A percentile compares a stretch with the other conserved stretches of the same genome.
Evolutionary conservation across 2,113 vertebrate species (phyloP).

Genomic region (Macrotus californicus): DNA sequence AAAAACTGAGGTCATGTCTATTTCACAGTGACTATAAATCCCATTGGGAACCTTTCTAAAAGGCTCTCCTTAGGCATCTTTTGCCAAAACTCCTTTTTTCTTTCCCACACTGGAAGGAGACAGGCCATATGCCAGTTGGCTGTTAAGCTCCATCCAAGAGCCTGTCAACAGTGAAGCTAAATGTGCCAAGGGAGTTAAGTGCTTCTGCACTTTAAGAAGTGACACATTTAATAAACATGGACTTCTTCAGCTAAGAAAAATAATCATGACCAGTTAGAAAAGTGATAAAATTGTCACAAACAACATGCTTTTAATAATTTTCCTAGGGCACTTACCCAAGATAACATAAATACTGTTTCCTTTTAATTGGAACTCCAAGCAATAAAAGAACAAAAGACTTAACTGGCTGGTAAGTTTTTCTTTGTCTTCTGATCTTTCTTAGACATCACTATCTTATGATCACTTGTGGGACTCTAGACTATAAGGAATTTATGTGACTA

Average conservation of each 20-base stretch:
- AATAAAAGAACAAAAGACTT: neutral
- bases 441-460: neutral
- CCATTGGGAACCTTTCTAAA: constrained; percentile 60
- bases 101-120: constrained; percentile 67
- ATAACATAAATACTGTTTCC: constrained; percentile 22
- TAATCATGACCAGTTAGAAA: constrained; percentile 14
- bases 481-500: neutral
- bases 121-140: constrained; percentile 61
- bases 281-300: constrained; percentile 14
- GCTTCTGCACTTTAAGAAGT: constrained; percentile 35
- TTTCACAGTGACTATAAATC: constrained; percentile 58
- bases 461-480: neutral
- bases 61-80: constrained; percentile 41
- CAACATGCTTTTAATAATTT: neutral
- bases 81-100: constrained; percentile 67
- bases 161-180: constrained; percentile 37
- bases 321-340: neutral
- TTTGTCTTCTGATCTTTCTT: neutral
- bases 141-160: constrained; percentile 14
- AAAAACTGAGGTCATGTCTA: constrained; percentile 57
- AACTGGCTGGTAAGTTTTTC: neutral
- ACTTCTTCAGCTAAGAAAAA: constrained; percentile 25
- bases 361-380: neutral
- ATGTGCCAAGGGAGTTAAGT: constrained; percentile 39
- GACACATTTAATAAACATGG: constrained; percentile 22